Evolutionary conservation across 2,113 vertebrate genomes (phyloP).

Genomic region (Cynoglossus semilaevis): DNA sequence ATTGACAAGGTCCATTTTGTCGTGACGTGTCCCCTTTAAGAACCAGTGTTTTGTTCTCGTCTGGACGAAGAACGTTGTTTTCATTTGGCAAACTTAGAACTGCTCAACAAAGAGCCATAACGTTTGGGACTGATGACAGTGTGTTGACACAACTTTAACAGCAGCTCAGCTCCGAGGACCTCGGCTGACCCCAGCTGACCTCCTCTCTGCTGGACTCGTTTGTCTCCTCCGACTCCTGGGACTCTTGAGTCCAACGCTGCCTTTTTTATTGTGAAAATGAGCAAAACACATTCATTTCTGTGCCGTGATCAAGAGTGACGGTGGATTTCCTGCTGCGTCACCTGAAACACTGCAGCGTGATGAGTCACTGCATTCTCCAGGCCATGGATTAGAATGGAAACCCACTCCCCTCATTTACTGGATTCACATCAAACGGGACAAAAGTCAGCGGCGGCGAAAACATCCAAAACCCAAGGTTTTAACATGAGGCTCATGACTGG

Average conservation of each 20-base stretch:
- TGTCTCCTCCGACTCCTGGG: not conserved
- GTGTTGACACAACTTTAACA: too few relatives aligned
- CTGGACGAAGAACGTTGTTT: too few relatives aligned
- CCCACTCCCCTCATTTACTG: slow-evolving; percentile 48
- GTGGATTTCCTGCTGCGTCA: slow-evolving; percentile 61
- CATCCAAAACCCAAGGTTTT: slow-evolving; percentile 56
- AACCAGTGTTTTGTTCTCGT: too few relatives aligned
- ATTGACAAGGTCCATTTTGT: too few relatives aligned
- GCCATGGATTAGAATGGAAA: slow-evolving; percentile 47
- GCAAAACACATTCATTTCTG: slow-evolving; percentile 11
- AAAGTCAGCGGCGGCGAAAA: slow-evolving; percentile 47
- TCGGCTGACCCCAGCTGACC: slow-evolving; percentile 11
- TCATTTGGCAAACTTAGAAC: too few relatives aligned
- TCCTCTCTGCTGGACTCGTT: not conserved
- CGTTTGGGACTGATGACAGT: too few relatives aligned
- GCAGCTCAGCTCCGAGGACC: too few relatives aligned
- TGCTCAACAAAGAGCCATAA: too few relatives aligned
- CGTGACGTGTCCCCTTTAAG: too few relatives aligned
- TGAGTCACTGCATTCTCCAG: slow-evolving; percentile 62
- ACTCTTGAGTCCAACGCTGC: not conserved
- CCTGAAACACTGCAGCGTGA: slow-evolving; percentile 44
- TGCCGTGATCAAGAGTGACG: slow-evolving; percentile 27
- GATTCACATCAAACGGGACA: slow-evolving; percentile 50
- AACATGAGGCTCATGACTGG: slow-evolving; percentile 44
- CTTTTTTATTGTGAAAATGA: slow-evolving; percentile 9